Evolutionary conservation across 1,140 invertebrate species (phyloP), one percentile per base, ranked within the genome.

Genomic region (Chelonus insularis): DNA sequence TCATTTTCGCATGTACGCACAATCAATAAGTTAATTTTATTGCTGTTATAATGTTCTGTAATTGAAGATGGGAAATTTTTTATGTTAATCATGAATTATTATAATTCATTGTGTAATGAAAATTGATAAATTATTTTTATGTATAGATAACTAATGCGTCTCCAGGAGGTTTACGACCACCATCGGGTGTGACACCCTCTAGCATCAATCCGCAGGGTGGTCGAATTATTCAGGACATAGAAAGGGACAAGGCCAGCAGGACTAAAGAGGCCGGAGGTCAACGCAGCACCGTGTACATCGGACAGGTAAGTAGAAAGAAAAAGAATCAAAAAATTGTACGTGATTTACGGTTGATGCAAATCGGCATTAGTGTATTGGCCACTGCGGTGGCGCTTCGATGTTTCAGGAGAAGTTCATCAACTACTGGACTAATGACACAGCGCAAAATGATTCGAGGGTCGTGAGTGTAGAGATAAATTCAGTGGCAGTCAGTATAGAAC

Each of bases 351-450:
- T 50, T 39, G 47, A 67, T 60, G 45, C 45, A 51, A 66, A 66
- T 72, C 48, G 32, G 20, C 57, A 36, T 34, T 60, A 8, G 51
- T 57, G n/a, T 50, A 54, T 61, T 58, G 39, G 62, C 63, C 65
- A 60, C 61, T 65, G 61, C 43, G 58, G 62, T 65, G 51, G 54
- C 66, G 59, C 56, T 60, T 70, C 47, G 68, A 63, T 57, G 65
- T 73, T 74, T 52, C 69, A 81, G 78, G 78, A 80, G 55, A 81
- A 77, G 68, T 74, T 78, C 64, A 72, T 78, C 58, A 76, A 82
- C 68, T 82, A 79, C 64, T 80, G 78, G 77, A 74, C 62, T 57
- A 68, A 76, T 41, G 69, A 69, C 18, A 45, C 54, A 32, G 64
- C 68, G 39, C 57, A 69, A 25, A 57, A 66, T 58, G 72, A 71